A percentile compares a stretch with the other conserved stretches of the same genome.
phyloP scores from a whole-genome alignment of 37 sponge, comb jelly and placozoan species.

The Amphimedon queenslandica region DNA sequence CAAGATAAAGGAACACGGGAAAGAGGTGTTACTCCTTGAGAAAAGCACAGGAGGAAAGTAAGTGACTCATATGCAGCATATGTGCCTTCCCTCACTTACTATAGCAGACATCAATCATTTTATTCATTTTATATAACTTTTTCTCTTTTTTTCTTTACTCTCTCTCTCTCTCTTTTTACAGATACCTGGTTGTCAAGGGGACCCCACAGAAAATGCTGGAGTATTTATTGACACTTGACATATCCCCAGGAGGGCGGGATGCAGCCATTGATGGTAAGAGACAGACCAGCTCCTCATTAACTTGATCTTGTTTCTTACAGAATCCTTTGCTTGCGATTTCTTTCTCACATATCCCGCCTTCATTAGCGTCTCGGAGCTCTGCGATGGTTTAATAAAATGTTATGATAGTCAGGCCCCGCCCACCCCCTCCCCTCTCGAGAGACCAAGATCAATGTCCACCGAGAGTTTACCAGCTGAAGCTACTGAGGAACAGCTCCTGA shows the following conservation, averaged over 20 bases:
- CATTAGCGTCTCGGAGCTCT: constrained; percentile 58
- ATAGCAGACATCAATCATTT: too few relatives aligned
- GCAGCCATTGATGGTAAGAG: not conserved
- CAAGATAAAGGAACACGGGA: constrained; percentile 58
- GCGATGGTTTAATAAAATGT: constrained; percentile 34
- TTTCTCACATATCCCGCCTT: constrained; percentile 80
- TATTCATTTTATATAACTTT: too few relatives aligned
- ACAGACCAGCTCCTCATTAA: not conserved
- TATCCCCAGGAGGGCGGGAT: constrained; percentile 26
- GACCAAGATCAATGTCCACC: not conserved
- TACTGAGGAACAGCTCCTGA: not conserved
- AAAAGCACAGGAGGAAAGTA: constrained; percentile 28
- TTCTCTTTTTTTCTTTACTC: not conserved
- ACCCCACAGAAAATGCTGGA: constrained; percentile 80
- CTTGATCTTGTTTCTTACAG: constrained; percentile 19
- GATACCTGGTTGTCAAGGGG: constrained; percentile 70
- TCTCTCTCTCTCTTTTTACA: constrained; percentile 2
- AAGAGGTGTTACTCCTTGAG: constrained; percentile 81
- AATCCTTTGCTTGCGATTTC: constrained; percentile 76
- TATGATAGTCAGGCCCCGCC: constrained; percentile 16
- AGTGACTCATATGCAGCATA: not conserved
- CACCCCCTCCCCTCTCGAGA: not conserved
- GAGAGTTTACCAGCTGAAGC: not conserved
- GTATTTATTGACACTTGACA: constrained; percentile 64
- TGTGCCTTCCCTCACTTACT: not conserved